Conservation (phyloP, 2,888 invertebrate genomes). For the Scrobipalpa atriplicella region DNA sequence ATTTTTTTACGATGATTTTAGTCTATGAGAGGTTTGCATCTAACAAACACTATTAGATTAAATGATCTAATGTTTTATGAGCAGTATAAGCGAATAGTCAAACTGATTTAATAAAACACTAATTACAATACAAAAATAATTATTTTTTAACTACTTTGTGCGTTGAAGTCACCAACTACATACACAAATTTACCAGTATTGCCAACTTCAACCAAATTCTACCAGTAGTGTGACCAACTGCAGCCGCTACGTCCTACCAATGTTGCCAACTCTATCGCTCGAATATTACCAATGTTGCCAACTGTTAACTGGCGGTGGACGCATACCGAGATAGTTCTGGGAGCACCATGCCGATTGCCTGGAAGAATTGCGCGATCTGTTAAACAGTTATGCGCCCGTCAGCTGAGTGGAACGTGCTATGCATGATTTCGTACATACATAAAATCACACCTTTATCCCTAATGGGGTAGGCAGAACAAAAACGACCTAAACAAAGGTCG, state of each 20-base stretch:
- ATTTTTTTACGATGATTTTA: no score
- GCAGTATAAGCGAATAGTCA: no score
- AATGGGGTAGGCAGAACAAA: neutral
- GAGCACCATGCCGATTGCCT: conserved; percentile 82
- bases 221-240: neutral
- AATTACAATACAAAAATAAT: no score
- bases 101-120: no score
- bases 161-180: no score
- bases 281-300: conserved; percentile 23
- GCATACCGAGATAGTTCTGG: conserved; percentile 84
- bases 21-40: no score
- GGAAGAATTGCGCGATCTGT: conserved; percentile 73
- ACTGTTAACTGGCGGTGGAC: conserved; percentile 77
- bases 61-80: neutral
- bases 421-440: neutral
- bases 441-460: neutral
- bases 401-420: conserved; percentile 40
- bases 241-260: neutral
- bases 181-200: neutral
- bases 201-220: neutral
- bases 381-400: conserved; percentile 64
- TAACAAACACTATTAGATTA: no score
- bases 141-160: no score
- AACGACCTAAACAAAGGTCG: no score
- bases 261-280: conserved; percentile 14